Base-by-base conservation (phyloP, 1,140 invertebrate species). In the Lanistes nyassanus region DNA sequence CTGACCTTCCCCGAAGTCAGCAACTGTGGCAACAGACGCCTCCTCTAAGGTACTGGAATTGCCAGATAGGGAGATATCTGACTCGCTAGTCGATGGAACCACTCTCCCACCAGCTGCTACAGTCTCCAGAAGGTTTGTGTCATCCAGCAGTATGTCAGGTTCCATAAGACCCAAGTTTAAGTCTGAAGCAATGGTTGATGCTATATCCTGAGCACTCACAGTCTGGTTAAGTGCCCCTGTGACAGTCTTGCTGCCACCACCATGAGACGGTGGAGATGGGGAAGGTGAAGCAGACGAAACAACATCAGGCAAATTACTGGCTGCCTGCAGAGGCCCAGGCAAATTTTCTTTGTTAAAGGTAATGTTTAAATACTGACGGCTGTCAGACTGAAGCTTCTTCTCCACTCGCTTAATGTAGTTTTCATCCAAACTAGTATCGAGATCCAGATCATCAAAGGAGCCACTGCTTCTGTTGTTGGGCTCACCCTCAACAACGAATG, bases 341-440 rank as follows among this genome's bases (percentile, higher is more conserved):
- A 60, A 6, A 55, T 29, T 69, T 74, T 83, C 82, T 26, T 79
- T 78, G 65, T 84, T 83, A 82, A 85, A 85, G 36, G 82, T 84
- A 31, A 85, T 71, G 71, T 85, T 85, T 0, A 85, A 80, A 70
- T 83, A 84, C 56, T 82, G 79, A 16, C 83, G 66, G 55, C 81
- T 78, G 74, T 83, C 84, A 60, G 82, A 76, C 47, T 72, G 70
- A n/a, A 84, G 73, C 56, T 81, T 80, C 62, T 82, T 79, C 64
- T 82, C 79, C 31, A 81, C 68, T 16, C 75, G 70, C 36, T 69
- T 68, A 72, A 78, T 82, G 19, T 83, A 66, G 21, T 58, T 71
- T 23, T 75, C 60, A n/a, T 75, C 37, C 2, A 58, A 6, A 37
- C 53, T 62, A 16, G 34, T 37, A 23, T 76, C 72, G 23, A 56